A percentile compares a stretch with the other conserved stretches of the same genome.
Evolutionary conservation across 2,113 vertebrate species (phyloP).

Genomic region (Tor tambroides): DNA sequence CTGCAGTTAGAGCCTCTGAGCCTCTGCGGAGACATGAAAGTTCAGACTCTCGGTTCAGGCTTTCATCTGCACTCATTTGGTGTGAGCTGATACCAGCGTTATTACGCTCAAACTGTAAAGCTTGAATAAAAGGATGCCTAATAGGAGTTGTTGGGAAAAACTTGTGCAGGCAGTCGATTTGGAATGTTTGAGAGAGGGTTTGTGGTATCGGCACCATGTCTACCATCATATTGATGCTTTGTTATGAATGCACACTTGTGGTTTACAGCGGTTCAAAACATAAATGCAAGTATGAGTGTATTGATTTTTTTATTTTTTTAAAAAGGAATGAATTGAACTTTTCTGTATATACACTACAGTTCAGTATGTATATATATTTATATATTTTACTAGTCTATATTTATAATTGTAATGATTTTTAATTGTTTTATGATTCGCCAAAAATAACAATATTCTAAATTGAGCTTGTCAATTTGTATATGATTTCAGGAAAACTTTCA

Average conservation of each 20-base stretch:
- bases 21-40: conserved; percentile 46
- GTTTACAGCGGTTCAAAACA: neutral
- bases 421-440: too few relatives aligned
- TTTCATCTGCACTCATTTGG: conserved; percentile 31
- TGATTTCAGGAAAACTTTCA: conserved; percentile 51
- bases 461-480: conserved; percentile 36
- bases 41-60: conserved; percentile 10
- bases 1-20: conserved; percentile 39
- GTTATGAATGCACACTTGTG: neutral
- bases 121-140: conserved; percentile 3
- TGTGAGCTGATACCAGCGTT: conserved; percentile 26
- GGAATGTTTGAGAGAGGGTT: neutral
- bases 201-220: neutral
- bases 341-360: neutral
- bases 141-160: conserved; percentile 24
- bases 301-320: neutral
- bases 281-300: too few relatives aligned
- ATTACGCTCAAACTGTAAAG: conserved; percentile 19
- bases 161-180: neutral
- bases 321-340: neutral
- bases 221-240: neutral
- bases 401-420: too few relatives aligned
- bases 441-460: neutral
- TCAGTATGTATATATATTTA: too few relatives aligned
- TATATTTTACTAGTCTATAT: too few relatives aligned